Base-by-base conservation (phyloP, 1,140 invertebrate genomes). In the Thalassaphorura encarpata region DNA sequence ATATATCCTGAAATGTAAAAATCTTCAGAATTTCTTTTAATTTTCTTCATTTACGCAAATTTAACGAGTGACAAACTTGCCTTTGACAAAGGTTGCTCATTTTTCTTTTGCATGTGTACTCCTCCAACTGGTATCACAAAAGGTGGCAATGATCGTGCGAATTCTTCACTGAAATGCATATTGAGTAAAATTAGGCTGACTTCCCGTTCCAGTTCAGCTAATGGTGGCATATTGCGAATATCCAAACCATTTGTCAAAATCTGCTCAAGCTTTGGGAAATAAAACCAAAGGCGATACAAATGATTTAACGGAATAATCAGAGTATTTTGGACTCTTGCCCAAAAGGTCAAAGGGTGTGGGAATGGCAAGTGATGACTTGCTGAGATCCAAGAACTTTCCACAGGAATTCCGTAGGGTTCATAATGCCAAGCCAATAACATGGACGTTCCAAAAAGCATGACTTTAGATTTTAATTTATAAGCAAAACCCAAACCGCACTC, bases 41-140 rank as follows among this genome's bases (percentile, higher is more conserved):
- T 23, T n/a, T n/a, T 8, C 8, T 27, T 6, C 19, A 51, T 48
- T 52, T 2, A 8, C 1, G 43, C 28, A 29, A 16, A 36, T 27
- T 40, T 40, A 24, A 58, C 60, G 28, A 56, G 41, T n/a, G 60
- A 33, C n/a, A 56, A n/a, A 64, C 23, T 54, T 45, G 48, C 23
- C n/a, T 51, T 52, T 27, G 4, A 8, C 24, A 21, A 21, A 16
- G 11, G 11, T 36, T 52, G 29, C 2, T 21, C 8, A 16, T 50
- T 24, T 49, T 26, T 23, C 15, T 53, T 31, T 33, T 52, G 39
- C 43, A 54, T 6, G 29, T 81, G 80, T 57, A 82, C 67, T 1
- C 78, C 78, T 0, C 78, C 78, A 16, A 83, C 70, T 63, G 82
- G 79, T 36, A 83, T 69, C n/a, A 83, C 70, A 58, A 79, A 80